These are phyloP conservation scores for Gasterosteus nipponicus DNA, from an alignment of 2,113 vertebrate species.

Conservation along the genomic window DNA sequence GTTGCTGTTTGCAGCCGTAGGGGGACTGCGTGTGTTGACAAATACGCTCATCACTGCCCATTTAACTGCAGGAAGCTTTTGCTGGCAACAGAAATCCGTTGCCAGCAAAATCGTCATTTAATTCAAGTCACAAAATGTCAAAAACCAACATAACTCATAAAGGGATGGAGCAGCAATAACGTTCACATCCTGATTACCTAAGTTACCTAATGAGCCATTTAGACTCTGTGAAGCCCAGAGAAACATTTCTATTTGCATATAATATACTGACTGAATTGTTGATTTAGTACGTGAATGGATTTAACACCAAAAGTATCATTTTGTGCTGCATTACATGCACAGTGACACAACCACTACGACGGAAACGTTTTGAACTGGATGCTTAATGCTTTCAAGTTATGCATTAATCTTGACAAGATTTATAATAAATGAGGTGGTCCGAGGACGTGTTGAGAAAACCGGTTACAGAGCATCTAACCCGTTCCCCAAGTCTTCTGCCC, in stretches of 20 bases:
- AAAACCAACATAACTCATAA: background rate
- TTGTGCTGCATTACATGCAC: background rate
- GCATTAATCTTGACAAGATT: constrained; percentile 9
- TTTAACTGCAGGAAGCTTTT: constrained; percentile 48
- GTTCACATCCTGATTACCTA: background rate
- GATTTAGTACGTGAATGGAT: background rate
- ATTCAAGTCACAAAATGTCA: constrained; percentile 4
- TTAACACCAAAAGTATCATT: background rate
- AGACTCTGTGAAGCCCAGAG: background rate
- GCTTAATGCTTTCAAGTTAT: background rate
- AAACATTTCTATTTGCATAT: background rate
- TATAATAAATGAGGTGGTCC: constrained; percentile 12
- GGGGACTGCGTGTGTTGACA: constrained; percentile 68
- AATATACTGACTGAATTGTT: background rate
- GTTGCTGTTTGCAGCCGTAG: constrained; percentile 52
- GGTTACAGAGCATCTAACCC: background rate
- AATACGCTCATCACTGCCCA: constrained; percentile 62
- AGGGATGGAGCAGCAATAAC: background rate
- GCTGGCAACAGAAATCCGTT: constrained; percentile 15
- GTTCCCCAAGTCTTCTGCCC: too few species aligned
- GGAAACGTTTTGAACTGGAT: background rate
- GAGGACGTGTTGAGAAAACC: background rate
- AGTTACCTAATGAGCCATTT: background rate
- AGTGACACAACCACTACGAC: background rate
- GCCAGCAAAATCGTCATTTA: constrained; percentile 13